Percentiles rank a stretch among this genome's conserved stretches.
Evolutionary conservation across 2,797 vertebrate species (phyloP).

Genomic region (Momotus momota): DNA sequence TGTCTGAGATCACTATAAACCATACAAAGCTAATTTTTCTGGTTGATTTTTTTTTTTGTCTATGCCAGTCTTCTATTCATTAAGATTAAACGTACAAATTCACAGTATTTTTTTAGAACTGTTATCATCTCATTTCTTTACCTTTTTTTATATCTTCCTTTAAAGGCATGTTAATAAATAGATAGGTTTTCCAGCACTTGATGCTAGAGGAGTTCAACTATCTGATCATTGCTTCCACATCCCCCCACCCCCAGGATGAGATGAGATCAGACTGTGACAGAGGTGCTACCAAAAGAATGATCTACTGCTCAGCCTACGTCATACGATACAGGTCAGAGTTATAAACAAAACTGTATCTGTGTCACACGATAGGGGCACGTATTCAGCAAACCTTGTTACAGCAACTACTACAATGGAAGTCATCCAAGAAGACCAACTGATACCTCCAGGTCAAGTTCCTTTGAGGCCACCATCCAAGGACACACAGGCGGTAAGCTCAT

Average conservation of each 20-base stretch:
- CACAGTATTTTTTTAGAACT: background rate
- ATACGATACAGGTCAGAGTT: slow-evolving; percentile 40
- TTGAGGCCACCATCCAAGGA: slow-evolving; percentile 36
- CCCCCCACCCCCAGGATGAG: background rate
- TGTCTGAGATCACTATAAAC: background rate
- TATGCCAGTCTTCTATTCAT: background rate
- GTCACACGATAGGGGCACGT: slow-evolving; percentile 37
- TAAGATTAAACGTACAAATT: background rate
- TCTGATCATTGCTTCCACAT: background rate
- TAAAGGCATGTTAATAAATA: background rate
- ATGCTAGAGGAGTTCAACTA: background rate
- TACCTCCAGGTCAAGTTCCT: slow-evolving; percentile 54
- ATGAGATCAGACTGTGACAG: background rate
- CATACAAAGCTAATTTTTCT: background rate
- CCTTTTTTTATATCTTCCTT: background rate
- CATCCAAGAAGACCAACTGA: slow-evolving; percentile 57
- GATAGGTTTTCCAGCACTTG: background rate
- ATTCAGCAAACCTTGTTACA: background rate
- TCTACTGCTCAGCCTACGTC: background rate
- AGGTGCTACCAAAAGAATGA: background rate
- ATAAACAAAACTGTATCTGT: slow-evolving; percentile 51
- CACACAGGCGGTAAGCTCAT: background rate
- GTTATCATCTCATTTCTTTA: background rate
- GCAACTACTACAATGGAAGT: slow-evolving; percentile 62
- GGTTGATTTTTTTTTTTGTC: background rate